Evolutionary conservation across 2,888 invertebrate species (phyloP).

Genomic region (Cheilosia scutellata): DNA sequence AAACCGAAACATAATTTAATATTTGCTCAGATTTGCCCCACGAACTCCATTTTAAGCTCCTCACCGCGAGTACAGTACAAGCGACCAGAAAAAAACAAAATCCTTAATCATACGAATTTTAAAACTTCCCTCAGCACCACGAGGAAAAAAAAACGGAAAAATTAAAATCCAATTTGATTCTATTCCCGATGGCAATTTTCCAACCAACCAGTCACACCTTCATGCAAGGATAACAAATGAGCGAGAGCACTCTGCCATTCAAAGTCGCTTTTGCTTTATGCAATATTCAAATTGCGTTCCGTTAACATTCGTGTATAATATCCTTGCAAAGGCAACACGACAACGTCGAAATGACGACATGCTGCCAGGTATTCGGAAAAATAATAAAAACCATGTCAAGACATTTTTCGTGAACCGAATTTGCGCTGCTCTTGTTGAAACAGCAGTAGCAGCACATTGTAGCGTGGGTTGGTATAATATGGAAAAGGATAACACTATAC

Average conservation of each 20-base stretch:
- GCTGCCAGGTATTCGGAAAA: background rate
- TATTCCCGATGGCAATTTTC: constrained; percentile 57
- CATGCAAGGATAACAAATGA: constrained; percentile 40
- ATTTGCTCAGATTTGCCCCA: too few relatives aligned
- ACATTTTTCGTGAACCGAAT: constrained; percentile 37
- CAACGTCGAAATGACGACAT: background rate
- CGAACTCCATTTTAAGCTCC: too few relatives aligned
- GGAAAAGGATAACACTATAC: constrained; percentile 16
- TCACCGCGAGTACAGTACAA: too few relatives aligned
- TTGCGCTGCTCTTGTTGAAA: constrained; percentile 10
- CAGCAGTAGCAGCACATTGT: background rate
- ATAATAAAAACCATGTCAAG: constrained; percentile 62
- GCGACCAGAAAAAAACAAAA: too few relatives aligned
- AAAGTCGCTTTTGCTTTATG: constrained; percentile 19
- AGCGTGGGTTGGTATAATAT: background rate
- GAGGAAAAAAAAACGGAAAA: background rate
- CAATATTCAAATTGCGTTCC: constrained; percentile 65
- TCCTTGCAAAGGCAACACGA: constrained; percentile 29
- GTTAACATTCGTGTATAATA: constrained; percentile 41
- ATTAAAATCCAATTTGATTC: constrained; percentile 61
- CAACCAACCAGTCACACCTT: constrained; percentile 44
- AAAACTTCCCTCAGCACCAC: background rate
- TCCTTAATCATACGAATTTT: background rate
- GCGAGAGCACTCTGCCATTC: constrained; percentile 2
- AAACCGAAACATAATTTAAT: too few relatives aligned